A percentile compares a stretch with the other conserved stretches of the same genome.
phyloP scores from a whole-genome alignment of 1,140 invertebrate genomes.

The Bombus confusus region DNA sequence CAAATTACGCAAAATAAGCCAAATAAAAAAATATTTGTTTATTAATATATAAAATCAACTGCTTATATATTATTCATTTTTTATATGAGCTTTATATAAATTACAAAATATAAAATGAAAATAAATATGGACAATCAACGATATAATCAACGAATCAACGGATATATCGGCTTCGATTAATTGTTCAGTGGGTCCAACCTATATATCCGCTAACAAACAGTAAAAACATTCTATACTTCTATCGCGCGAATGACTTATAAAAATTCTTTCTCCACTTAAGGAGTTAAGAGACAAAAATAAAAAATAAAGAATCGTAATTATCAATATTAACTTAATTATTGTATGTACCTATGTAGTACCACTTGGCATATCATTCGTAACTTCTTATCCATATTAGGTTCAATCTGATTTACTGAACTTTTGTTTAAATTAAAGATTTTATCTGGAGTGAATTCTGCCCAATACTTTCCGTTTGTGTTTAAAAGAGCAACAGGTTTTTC shows the following conservation, averaged over 20 bases:
- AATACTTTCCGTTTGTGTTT: neutral
- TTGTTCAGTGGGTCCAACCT: too few species aligned
- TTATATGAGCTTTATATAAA: neutral
- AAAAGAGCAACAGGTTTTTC: neutral
- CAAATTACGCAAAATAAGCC: too few species aligned
- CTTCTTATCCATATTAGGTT: neutral
- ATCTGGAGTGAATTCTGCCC: neutral
- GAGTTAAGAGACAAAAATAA: too few species aligned
- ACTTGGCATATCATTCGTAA: neutral
- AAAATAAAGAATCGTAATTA: neutral
- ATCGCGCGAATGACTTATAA: too few species aligned
- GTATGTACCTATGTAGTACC: neutral
- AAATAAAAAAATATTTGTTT: neutral
- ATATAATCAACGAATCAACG: too few species aligned
- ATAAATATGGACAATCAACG: neutral
- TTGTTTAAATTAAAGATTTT: neutral
- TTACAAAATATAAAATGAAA: neutral
- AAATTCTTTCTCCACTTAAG: too few species aligned
- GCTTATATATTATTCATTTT: neutral
- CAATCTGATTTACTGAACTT: neutral
- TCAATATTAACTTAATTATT: neutral
- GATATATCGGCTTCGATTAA: too few species aligned
- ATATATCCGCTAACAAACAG: too few species aligned
- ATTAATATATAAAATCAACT: neutral
- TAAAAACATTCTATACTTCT: too few species aligned